Evolutionary conservation across 2,113 vertebrate species (phyloP).

Genomic region (Microtus oregoni): DNA sequence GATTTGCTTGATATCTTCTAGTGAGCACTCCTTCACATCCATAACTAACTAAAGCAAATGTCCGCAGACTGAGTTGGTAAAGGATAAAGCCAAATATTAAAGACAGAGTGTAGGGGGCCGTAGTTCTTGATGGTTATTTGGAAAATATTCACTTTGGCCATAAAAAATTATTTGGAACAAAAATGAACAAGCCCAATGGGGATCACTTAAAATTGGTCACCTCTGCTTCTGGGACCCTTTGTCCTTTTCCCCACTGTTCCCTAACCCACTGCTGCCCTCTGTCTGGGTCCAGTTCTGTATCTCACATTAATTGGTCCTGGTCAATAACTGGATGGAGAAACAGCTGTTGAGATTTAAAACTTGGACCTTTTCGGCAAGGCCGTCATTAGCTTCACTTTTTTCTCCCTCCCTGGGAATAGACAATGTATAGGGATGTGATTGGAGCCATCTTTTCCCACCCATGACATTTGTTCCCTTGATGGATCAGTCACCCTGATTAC

Average conservation of each 20-base stretch:
- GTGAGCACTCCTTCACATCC: not conserved
- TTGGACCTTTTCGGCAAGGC: not conserved
- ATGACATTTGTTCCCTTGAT: not conserved
- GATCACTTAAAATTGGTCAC: not conserved
- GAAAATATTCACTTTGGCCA: conserved; percentile 10
- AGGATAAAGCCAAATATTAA: not conserved
- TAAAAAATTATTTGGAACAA: conserved; percentile 16
- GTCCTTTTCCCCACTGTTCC: not conserved
- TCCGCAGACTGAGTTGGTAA: not conserved
- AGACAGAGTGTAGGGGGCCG: not conserved
- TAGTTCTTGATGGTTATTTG: not conserved
- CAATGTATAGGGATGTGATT: not conserved
- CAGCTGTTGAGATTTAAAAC: not conserved
- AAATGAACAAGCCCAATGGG: not conserved
- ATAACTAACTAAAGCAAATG: not conserved
- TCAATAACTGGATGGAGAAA: not conserved
- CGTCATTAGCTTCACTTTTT: not conserved
- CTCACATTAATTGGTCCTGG: not conserved
- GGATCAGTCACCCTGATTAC: not conserved
- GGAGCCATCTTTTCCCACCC: not conserved
- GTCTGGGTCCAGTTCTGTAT: not conserved
- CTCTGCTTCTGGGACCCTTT: not conserved
- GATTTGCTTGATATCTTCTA: conserved; percentile 12
- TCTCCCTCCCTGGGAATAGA: not conserved
- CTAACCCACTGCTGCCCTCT: not conserved